phyloP scores from a whole-genome alignment of 2,797 vertebrate species.

The Gadopsis bispinosus region DNA sequence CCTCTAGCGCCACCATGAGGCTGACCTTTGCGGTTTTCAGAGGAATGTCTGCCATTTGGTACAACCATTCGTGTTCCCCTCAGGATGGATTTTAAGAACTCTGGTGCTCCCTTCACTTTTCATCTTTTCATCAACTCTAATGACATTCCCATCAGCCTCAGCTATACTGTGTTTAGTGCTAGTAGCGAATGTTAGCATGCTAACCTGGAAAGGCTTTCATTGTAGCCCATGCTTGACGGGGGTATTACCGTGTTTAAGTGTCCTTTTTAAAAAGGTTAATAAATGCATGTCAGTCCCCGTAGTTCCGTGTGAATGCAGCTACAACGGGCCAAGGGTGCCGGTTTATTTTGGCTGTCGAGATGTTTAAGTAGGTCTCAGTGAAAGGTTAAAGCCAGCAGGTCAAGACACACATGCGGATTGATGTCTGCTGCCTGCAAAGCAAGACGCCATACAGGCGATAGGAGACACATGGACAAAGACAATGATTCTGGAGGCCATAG shows the following conservation, averaged over 20 bases:
- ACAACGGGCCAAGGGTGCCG: conserved; percentile 28
- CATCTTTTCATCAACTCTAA: too few species aligned
- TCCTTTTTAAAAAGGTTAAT: conserved; percentile 54
- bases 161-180: too few species aligned
- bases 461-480: conserved; percentile 41
- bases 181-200: too few species aligned
- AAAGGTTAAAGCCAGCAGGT: conserved; percentile 63
- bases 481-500: conserved; percentile 46
- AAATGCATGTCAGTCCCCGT: conserved; percentile 17
- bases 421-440: conserved; percentile 35
- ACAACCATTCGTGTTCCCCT: too few species aligned
- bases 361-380: conserved; percentile 60
- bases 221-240: background rate
- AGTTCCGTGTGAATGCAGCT: conserved; percentile 28
- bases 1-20: too few species aligned
- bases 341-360: conserved; percentile 56
- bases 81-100: too few species aligned
- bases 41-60: too few species aligned
- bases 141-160: too few species aligned
- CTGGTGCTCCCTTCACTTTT: too few species aligned
- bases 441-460: conserved; percentile 21
- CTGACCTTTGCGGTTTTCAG: too few species aligned
- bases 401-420: conserved; percentile 52
- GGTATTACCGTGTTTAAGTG: conserved; percentile 28
- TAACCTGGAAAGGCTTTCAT: background rate